Evolutionary conservation across 1,140 invertebrate genomes (phyloP).

Genomic region (Theocolax elegans): DNA sequence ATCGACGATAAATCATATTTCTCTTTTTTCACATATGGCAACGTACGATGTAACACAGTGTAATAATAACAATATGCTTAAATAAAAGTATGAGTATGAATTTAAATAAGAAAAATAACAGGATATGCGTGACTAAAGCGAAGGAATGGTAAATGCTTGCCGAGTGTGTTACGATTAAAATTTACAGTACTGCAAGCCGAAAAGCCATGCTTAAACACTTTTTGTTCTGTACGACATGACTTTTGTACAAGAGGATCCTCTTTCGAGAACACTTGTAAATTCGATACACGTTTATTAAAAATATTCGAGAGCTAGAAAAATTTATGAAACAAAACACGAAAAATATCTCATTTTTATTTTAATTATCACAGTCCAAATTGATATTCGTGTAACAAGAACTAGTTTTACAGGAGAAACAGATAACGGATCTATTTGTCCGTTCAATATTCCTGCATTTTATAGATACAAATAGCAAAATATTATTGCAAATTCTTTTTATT

Average conservation of each 20-base stretch:
- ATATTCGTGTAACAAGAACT: slow-evolving; percentile 19
- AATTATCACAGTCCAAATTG: slow-evolving; percentile 41
- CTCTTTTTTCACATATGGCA: slow-evolving; percentile 25
- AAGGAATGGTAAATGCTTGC: not conserved
- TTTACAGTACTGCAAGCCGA: not conserved
- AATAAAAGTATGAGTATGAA: slow-evolving; percentile 4
- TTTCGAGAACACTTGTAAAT: not conserved
- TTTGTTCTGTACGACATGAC: not conserved
- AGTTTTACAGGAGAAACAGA: too few species aligned
- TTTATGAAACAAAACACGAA: not conserved
- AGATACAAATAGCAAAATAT: too few species aligned
- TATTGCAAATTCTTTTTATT: too few species aligned
- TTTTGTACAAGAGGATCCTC: not conserved
- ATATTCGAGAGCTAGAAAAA: slow-evolving; percentile 5
- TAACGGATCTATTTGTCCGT: too few species aligned
- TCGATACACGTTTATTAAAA: not conserved
- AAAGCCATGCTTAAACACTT: not conserved
- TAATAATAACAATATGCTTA: slow-evolving; percentile 8
- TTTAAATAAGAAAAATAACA: slow-evolving; percentile 14
- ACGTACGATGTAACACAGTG: slow-evolving; percentile 19
- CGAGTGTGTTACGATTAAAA: not conserved
- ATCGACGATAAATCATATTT: not conserved
- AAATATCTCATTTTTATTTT: slow-evolving; percentile 4
- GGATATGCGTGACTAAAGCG: slow-evolving; percentile 4
- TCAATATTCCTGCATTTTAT: too few species aligned